Evolutionary conservation across 2,113 vertebrate species (phyloP).

Genomic region (Ctenomys sociabilis): DNA sequence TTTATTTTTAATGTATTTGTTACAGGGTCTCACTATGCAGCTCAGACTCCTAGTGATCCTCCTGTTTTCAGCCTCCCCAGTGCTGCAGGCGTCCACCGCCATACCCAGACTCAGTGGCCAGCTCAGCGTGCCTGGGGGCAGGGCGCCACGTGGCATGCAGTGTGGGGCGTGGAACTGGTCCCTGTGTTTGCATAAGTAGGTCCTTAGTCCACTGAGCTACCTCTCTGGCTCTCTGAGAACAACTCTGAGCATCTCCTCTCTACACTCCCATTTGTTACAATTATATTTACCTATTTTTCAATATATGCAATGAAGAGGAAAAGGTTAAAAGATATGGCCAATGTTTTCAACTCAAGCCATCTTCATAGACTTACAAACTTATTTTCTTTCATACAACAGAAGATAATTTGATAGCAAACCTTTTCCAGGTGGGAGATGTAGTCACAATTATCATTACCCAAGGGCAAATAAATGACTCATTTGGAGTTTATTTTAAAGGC

Average conservation of each 20-base stretch:
- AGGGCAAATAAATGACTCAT: constrained; percentile 55
- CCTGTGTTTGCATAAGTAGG: too few species aligned
- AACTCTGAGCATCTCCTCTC: neutral
- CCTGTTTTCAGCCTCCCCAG: too few species aligned
- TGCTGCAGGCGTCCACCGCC: too few species aligned
- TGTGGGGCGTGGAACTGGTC: too few species aligned
- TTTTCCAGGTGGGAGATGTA: neutral
- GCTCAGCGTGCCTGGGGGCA: too few species aligned
- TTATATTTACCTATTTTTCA: neutral
- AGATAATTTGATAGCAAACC: constrained; percentile 15
- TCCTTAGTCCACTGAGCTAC: too few species aligned
- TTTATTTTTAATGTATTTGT: too few species aligned
- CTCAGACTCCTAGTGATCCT: too few species aligned
- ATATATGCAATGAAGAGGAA: neutral
- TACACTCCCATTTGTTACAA: neutral
- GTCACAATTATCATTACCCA: constrained; percentile 17
- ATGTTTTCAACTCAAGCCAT: neutral
- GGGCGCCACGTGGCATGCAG: too few species aligned
- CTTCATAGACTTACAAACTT: neutral
- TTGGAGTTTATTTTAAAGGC: constrained; percentile 39
- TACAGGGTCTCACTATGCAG: too few species aligned
- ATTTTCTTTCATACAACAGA: neutral
- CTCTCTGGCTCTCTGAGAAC: too few species aligned
- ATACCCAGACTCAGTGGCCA: too few species aligned
- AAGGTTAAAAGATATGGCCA: neutral